Evolutionary conservation across 1,140 invertebrate genomes (phyloP).

Genomic region (Drosophila navojoa): DNA sequence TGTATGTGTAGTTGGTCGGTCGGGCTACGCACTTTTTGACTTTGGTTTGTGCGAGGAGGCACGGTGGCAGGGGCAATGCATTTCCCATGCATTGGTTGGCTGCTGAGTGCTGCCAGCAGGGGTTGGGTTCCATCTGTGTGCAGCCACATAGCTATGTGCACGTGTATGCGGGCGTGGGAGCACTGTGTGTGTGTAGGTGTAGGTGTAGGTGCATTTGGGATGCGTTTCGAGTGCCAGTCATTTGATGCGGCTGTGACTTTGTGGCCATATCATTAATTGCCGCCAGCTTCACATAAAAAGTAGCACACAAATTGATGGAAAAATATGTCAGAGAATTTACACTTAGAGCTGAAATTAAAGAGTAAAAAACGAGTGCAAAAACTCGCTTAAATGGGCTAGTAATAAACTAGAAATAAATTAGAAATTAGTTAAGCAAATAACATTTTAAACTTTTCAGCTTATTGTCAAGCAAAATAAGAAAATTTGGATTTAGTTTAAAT

Average conservation of each 20-base stretch:
- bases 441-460: too few species aligned
- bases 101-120: constrained; percentile 40
- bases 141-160: neutral
- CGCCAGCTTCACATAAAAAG: constrained; percentile 64
- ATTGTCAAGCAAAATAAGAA: too few species aligned
- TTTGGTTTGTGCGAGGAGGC: constrained; percentile 46
- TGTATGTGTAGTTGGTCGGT: constrained; percentile 50
- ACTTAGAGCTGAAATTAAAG: neutral
- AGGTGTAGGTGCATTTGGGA: constrained; percentile 24
- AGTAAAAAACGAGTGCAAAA: neutral
- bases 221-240: constrained; percentile 61
- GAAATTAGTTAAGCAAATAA: too few species aligned
- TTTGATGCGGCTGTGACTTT: constrained; percentile 79
- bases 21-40: constrained; percentile 78
- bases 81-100: constrained; percentile 79
- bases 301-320: constrained; percentile 51
- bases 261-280: constrained; percentile 82
- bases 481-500: too few species aligned
- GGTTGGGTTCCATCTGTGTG: constrained; percentile 24
- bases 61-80: constrained; percentile 60
- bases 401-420: too few species aligned
- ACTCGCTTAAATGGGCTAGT: too few species aligned
- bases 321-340: neutral
- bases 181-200: constrained; percentile 4
- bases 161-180: constrained; percentile 3